phyloP scores from a whole-genome alignment of 1,140 invertebrate species.

The Meteorus sp. region DNA sequence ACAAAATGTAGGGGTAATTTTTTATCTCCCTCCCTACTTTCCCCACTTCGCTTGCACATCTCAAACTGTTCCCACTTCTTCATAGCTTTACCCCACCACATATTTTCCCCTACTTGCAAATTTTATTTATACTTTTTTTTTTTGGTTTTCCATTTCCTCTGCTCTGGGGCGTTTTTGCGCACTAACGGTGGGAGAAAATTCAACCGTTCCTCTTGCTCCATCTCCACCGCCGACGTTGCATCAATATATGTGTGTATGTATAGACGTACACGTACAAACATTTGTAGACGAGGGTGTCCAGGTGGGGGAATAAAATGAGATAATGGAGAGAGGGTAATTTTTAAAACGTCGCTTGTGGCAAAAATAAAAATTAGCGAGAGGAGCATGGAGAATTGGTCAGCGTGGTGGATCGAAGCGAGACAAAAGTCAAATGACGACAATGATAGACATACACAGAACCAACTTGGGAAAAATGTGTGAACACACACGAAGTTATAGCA shows the following conservation, averaged over 20 bases:
- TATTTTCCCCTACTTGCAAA: too few relatives aligned
- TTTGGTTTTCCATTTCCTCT: too few relatives aligned
- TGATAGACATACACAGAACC: too few relatives aligned
- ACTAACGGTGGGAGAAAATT: too few relatives aligned
- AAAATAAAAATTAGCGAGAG: conserved; percentile 49
- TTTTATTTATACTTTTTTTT: too few relatives aligned
- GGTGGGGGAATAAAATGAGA: not conserved
- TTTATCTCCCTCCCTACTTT: conserved; percentile 21
- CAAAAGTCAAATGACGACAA: too few relatives aligned
- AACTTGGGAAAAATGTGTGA: too few relatives aligned
- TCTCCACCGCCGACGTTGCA: not conserved
- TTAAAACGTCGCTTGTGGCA: conserved; percentile 51
- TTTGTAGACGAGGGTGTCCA: too few relatives aligned
- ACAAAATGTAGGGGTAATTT: conserved; percentile 15
- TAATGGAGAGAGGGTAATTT: conserved; percentile 44
- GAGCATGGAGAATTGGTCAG: conserved; percentile 24
- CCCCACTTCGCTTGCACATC: conserved; percentile 10
- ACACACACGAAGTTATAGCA: too few relatives aligned
- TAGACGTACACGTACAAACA: too few relatives aligned
- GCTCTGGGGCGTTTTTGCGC: too few relatives aligned
- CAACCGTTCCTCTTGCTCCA: not conserved
- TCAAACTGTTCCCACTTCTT: not conserved
- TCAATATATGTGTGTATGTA: too few relatives aligned
- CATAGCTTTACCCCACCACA: not conserved
- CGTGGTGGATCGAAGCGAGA: conserved; percentile 8